Conservation (phyloP, 2,888 invertebrate species). For the Sisyra nigra region DNA sequence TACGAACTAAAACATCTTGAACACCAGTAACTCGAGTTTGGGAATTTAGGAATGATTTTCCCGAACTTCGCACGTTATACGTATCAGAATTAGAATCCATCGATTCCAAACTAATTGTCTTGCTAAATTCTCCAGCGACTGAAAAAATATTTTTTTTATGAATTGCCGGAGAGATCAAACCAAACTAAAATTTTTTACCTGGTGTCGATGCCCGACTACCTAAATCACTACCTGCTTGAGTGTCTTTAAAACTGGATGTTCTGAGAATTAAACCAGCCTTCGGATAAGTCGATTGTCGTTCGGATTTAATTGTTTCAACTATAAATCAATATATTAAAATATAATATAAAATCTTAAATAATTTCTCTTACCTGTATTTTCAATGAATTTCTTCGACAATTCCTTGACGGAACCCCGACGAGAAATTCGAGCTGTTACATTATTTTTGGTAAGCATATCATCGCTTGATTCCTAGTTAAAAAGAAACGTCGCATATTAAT, state of each 20-base stretch:
- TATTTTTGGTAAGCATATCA: conserved; percentile 17
- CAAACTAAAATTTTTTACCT: conserved; percentile 11
- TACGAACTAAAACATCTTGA: conserved; percentile 58
- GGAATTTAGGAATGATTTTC: conserved; percentile 54
- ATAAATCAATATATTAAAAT: conserved; percentile 15
- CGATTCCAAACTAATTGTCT: conserved; percentile 8
- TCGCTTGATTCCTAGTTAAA: conserved; percentile 15
- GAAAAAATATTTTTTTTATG: neutral
- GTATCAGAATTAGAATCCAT: conserved; percentile 8
- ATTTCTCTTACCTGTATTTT: conserved; percentile 35
- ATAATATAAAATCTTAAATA: neutral
- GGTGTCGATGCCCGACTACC: conserved; percentile 24
- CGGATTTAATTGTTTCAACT: conserved; percentile 38
- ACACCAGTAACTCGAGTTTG: conserved; percentile 54
- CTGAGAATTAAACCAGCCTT: conserved; percentile 59
- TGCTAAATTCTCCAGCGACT: conserved; percentile 4
- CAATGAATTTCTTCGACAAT: conserved; percentile 62
- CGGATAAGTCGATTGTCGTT: conserved; percentile 42
- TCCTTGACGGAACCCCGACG: conserved; percentile 62
- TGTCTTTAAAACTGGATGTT: conserved; percentile 40
- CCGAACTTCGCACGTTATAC: conserved; percentile 11
- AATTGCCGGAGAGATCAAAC: neutral
- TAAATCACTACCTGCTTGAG: conserved; percentile 9
- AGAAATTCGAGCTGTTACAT: conserved; percentile 26
- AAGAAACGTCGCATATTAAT: conserved; percentile 6